Evolutionary conservation across 2,888 invertebrate species (phyloP), one percentile per base, ranked within the genome.

Genomic region (Watsonalla binaria): DNA sequence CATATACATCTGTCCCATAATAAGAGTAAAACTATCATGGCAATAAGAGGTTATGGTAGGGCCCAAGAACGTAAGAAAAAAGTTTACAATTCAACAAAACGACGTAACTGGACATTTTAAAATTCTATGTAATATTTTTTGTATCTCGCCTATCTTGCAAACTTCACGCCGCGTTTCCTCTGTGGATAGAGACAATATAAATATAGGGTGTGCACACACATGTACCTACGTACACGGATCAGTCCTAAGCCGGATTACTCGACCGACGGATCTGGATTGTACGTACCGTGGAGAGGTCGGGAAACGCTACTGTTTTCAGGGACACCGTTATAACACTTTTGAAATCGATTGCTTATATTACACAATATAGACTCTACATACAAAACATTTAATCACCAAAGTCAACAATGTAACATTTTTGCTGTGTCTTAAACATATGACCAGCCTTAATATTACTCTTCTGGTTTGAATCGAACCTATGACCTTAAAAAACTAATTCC

Each of bases 211-310:
- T 69, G 63, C 68, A 72, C 65, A 66, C 65, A 72, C 65, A 70
- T 66, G 64, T 57, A 59, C 63, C 54, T 62, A 70, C 66, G 63
- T 57, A 59, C 63, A 54, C 63, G 82, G 84, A 87, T 86, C 78
- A 85, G 78, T 71, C 78, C 76, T 86, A 84, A 89, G 86, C 86
- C 85, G 86, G 87, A 89, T 89, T 87, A 89, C 74, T 76, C 76
- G 82, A 78, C 86, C 84, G 80, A 65, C 79, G 79, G 81, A 87
- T 88, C 78, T 78, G 81, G 79, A 77, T 81, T 59, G 60, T 63
- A 63, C 63, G 60, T 62, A 63, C 63, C 69, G 70, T 66, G 59
- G 67, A 63, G 76, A 80, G 82, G 80, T 83, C 78, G 81, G 65
- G 71, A 74, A 42, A 81, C 85, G 82, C 82, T 83, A 80, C 72